These are phyloP conservation scores for Ceratothoa steindachneri DNA, from an alignment of 2,888 invertebrate genomes.

Conservation along the genomic window DNA sequence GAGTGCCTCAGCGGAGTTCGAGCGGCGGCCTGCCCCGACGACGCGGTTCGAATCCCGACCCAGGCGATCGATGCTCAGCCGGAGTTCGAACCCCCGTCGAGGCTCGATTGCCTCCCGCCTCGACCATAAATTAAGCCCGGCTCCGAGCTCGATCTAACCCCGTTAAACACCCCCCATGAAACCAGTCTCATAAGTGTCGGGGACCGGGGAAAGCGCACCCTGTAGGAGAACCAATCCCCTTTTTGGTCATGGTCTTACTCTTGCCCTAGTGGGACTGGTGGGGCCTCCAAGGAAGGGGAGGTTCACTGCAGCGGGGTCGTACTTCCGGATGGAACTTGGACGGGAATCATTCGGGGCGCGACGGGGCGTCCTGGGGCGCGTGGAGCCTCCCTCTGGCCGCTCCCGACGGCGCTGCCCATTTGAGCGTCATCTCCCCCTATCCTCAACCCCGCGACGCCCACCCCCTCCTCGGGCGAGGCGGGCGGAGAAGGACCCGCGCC, in stretches of 20 bases:
- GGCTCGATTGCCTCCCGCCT: not conserved
- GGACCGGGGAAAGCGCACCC: no score
- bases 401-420: not conserved
- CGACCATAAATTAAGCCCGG: not conserved
- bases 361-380: not conserved
- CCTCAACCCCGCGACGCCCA: no score
- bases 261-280: no score
- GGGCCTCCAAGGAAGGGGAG: no score
- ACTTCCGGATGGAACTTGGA: not conserved
- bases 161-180: not conserved
- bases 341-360: not conserved
- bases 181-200: no score
- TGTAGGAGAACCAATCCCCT: no score
- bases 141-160: not conserved
- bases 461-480: not conserved
- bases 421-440: not conserved
- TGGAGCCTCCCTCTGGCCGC: not conserved
- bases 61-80: not conserved
- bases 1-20: no score
- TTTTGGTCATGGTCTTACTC: no score
- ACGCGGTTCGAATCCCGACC: no score
- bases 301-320: not conserved
- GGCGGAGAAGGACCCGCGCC: no score
- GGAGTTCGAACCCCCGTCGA: not conserved
- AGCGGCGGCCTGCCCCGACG: no score